phyloP scores from a whole-genome alignment of 2,797 vertebrate genomes.

The Loris lydekkerianus region DNA sequence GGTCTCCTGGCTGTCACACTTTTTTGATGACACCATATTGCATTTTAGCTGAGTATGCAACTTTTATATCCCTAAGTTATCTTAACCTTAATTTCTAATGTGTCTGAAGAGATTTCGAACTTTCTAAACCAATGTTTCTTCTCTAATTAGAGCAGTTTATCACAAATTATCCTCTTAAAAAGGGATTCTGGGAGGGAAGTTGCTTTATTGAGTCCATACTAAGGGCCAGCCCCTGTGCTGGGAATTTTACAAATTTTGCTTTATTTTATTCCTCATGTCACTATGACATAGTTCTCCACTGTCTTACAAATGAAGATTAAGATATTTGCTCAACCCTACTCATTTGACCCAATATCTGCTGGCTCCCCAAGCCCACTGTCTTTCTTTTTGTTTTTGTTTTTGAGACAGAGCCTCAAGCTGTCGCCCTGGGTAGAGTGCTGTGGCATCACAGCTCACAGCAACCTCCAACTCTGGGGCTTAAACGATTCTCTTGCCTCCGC shows the following conservation, averaged over 20 bases:
- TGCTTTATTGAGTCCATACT: neutral
- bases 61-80: neutral
- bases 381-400: neutral
- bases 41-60: neutral
- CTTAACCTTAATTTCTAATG: neutral
- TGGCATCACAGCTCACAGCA: no score
- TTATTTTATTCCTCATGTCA: neutral
- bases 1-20: neutral
- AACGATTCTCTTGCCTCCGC: no score
- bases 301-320: neutral
- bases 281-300: constrained; percentile 1
- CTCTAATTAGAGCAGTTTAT: constrained; percentile 33
- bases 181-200: neutral
- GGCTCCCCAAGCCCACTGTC: neutral
- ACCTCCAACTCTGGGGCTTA: no score
- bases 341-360: neutral
- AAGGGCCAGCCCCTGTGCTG: neutral
- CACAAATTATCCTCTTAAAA: neutral
- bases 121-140: neutral
- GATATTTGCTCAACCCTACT: neutral
- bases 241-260: neutral
- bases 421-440: no score
- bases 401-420: no score
- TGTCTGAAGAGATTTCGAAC: constrained; percentile 24
- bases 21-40: neutral